Conservation (phyloP, 1,140 invertebrate species). For the Carposina sasakii region DNA sequence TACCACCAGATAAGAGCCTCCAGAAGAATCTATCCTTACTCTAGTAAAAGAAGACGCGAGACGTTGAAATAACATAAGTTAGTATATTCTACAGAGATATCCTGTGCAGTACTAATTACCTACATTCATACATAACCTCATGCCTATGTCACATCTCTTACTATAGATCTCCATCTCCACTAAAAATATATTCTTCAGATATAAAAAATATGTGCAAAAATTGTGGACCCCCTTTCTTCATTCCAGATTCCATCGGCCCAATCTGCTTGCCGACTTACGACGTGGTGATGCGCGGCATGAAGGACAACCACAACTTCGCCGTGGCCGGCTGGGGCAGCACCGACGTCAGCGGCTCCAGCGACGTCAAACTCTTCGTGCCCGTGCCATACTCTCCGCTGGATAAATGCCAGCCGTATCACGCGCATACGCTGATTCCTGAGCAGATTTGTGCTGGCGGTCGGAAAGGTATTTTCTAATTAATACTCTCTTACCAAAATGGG, state of each 20-base stretch:
- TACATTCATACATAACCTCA: neutral
- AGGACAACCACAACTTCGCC: neutral
- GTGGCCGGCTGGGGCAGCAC: constrained; percentile 5
- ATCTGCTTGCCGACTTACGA: neutral
- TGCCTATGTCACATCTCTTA: too few relatives aligned
- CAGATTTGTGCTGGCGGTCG: constrained; percentile 66
- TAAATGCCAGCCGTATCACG: neutral
- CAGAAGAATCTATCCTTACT: too few relatives aligned
- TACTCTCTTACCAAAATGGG: too few relatives aligned
- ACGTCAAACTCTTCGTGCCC: neutral
- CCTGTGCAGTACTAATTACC: neutral
- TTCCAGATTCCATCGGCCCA: constrained; percentile 8
- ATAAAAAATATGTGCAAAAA: neutral
- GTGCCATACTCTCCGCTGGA: neutral
- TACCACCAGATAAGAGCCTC: too few relatives aligned
- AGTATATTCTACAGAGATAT: too few relatives aligned
- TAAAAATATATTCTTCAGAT: neutral
- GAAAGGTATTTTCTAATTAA: too few relatives aligned
- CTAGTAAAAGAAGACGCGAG: too few relatives aligned
- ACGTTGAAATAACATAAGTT: too few relatives aligned
- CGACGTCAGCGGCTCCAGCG: neutral
- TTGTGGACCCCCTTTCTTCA: neutral
- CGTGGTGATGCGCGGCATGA: neutral
- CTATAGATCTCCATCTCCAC: too few relatives aligned
- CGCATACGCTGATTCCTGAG: too few relatives aligned